These are phyloP conservation scores for Cinclus cinclus DNA, from an alignment of 2,113 vertebrate species.

Conservation along the genomic window DNA sequence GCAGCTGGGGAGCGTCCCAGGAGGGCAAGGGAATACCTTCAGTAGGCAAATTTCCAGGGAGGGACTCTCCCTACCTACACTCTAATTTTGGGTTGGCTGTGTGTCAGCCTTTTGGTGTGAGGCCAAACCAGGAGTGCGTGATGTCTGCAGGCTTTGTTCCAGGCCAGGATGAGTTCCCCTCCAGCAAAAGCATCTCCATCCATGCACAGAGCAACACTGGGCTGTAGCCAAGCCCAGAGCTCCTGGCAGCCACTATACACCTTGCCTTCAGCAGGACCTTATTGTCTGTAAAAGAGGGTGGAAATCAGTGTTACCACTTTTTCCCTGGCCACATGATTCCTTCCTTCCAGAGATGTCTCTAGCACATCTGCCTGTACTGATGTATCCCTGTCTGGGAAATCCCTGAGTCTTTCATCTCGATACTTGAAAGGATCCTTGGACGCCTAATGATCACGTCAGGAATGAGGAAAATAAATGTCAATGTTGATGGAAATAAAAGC, in stretches of 20 bases:
- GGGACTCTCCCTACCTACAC: background rate
- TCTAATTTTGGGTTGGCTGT: background rate
- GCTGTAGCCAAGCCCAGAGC: background rate
- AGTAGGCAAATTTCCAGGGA: background rate
- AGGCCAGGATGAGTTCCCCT: background rate
- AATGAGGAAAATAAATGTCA: background rate
- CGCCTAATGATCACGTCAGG: rapidly evolving
- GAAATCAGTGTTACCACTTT: background rate
- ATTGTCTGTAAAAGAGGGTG: background rate
- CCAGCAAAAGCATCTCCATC: background rate
- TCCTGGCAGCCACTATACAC: background rate
- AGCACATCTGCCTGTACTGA: background rate
- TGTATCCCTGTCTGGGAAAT: background rate
- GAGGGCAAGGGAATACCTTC: background rate
- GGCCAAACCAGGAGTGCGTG: background rate
- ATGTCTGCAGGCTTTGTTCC: background rate
- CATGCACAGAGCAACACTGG: background rate
- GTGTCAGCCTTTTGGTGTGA: background rate
- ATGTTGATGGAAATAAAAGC: background rate
- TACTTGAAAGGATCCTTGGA: background rate
- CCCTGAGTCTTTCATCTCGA: background rate
- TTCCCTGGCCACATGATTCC: no score
- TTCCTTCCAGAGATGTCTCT: background rate
- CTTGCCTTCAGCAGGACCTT: background rate
- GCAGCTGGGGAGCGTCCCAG: background rate